Conservation (phyloP, 2,888 invertebrate genomes). For the Lysandra coridon region DNA sequence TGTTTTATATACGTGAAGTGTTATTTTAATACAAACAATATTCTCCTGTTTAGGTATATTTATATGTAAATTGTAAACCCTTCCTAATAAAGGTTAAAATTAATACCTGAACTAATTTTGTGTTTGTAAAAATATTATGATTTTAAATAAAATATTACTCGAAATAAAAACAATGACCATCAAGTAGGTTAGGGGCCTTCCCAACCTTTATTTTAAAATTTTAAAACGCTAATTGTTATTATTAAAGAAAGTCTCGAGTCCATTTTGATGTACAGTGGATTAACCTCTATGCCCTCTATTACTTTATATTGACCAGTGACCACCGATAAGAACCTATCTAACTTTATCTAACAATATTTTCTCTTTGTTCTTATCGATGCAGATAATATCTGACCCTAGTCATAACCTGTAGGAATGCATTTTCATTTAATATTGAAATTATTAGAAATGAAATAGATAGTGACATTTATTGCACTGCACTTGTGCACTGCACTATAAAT, state of each 20-base stretch:
- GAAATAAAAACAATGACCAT: no score
- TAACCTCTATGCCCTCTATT: slow-evolving; percentile 47
- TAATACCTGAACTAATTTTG: no score
- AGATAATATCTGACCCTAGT: slow-evolving; percentile 62
- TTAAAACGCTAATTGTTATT: background rate
- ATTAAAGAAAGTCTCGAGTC: background rate
- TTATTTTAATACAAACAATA: background rate
- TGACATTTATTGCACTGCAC: background rate
- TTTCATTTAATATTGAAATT: slow-evolving; percentile 47
- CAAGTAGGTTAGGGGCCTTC: no score
- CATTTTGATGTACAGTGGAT: slow-evolving; percentile 44
- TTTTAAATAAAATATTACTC: no score
- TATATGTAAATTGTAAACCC: background rate
- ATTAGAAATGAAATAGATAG: background rate
- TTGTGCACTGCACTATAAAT: background rate
- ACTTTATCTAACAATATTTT: slow-evolving; percentile 67
- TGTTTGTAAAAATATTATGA: no score
- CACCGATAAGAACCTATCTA: slow-evolving; percentile 52
- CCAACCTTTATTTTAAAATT: background rate
- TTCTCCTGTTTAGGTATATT: background rate
- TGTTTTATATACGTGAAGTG: background rate
- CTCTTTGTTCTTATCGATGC: slow-evolving; percentile 63
- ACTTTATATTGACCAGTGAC: slow-evolving; percentile 48
- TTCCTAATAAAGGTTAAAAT: background rate
- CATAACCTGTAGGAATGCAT: slow-evolving; percentile 57